phyloP scores from a whole-genome alignment of 35 echinoderm and acorn worm species.

The Lytechinus variegatus region DNA sequence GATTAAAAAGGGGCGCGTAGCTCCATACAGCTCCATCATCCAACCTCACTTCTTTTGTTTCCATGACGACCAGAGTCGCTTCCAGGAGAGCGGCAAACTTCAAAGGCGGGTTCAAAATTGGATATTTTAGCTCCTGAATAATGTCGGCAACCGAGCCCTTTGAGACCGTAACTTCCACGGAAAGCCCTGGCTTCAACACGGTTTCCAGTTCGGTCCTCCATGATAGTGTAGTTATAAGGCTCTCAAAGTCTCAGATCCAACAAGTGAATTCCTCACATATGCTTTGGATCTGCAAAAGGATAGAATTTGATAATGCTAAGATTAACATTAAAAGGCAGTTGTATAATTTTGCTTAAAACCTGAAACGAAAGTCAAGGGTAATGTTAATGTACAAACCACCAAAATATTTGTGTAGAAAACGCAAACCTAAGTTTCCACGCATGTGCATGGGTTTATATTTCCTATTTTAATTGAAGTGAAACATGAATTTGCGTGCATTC shows the following conservation, averaged over 20 bases:
- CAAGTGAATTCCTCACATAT: neutral
- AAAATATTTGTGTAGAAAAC: no score
- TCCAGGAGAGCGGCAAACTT: neutral
- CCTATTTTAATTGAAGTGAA: no score
- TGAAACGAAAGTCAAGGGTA: no score
- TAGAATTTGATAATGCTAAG: no score
- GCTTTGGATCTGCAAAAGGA: no score
- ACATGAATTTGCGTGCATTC: no score
- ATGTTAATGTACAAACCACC: no score
- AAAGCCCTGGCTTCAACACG: neutral
- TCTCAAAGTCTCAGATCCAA: neutral
- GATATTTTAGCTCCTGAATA: slow-evolving; percentile 6
- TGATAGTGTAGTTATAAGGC: neutral
- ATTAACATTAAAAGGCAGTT: no score
- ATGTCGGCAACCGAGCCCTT: neutral
- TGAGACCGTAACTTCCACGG: neutral
- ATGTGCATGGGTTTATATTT: no score
- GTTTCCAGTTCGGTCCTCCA: neutral
- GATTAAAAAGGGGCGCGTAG: neutral
- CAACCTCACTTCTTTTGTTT: neutral
- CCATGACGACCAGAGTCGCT: neutral
- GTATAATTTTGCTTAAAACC: no score
- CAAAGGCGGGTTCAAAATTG: neutral
- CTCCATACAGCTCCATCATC: neutral
- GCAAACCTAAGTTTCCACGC: no score